Conservation (phyloP, 2,888 invertebrate genomes). For the Baronia brevicornis region DNA sequence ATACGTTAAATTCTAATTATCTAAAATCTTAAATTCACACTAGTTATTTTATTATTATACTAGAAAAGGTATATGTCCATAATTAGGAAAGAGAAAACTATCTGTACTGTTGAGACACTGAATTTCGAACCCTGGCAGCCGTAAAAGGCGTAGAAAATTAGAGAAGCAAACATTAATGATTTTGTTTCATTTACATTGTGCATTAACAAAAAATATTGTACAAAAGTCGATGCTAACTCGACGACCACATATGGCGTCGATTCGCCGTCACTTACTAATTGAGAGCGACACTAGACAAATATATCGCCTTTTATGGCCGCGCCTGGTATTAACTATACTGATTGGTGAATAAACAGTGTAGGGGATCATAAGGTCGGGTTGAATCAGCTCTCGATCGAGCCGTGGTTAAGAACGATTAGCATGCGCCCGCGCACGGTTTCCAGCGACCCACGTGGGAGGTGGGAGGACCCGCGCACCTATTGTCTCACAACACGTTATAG, state of each 20-base stretch:
- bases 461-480: constrained; percentile 58
- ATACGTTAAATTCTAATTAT: too few species aligned
- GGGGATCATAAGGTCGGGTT: constrained; percentile 53
- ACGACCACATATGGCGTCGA: constrained; percentile 65
- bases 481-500: constrained; percentile 69
- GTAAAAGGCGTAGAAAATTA: constrained; percentile 51
- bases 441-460: constrained; percentile 60
- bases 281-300: constrained; percentile 69
- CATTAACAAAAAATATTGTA: constrained; percentile 61
- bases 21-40: too few species aligned
- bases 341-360: constrained; percentile 70
- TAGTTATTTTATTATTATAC: too few species aligned
- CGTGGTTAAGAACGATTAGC: constrained; percentile 71
- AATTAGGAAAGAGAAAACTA: constrained; percentile 1
- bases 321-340: constrained; percentile 56
- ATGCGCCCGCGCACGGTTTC: constrained; percentile 50
- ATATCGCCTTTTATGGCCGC: constrained; percentile 68
- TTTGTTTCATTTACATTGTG: constrained; percentile 57
- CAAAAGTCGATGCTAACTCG: constrained; percentile 53
- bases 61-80: neutral
- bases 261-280: constrained; percentile 66
- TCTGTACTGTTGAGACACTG: constrained; percentile 5
- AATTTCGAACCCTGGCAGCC: constrained; percentile 18
- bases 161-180: constrained; percentile 65
- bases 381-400: constrained; percentile 69